Conservation (phyloP, 2,888 invertebrate genomes). For the Drosophila robusta region DNA sequence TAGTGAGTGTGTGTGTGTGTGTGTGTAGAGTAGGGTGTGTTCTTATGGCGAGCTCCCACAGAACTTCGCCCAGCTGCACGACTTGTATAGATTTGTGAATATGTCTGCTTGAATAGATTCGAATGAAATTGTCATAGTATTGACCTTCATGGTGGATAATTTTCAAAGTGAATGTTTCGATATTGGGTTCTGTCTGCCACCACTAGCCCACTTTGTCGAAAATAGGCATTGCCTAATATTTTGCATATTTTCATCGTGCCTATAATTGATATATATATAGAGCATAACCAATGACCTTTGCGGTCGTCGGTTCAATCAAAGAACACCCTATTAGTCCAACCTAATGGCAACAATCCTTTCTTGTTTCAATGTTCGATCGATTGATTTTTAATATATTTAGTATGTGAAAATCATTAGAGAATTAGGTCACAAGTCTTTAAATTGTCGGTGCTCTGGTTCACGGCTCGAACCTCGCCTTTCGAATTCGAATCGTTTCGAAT, state of each 20-base stretch:
- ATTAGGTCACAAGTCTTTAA: slow-evolving; percentile 2
- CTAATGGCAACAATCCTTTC: slow-evolving; percentile 14
- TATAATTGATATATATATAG: slow-evolving; percentile 37
- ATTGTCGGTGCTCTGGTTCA: no score
- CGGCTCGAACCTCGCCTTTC: no score
- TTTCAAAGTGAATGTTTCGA: slow-evolving; percentile 64
- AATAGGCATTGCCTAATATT: slow-evolving; percentile 44
- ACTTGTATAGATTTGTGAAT: slow-evolving; percentile 15
- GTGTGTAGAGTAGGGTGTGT: slow-evolving; percentile 46
- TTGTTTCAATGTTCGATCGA: slow-evolving; percentile 10
- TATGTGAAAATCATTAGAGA: not conserved
- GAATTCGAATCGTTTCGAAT: no score
- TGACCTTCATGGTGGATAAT: slow-evolving; percentile 71
- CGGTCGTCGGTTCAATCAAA: slow-evolving; percentile 21
- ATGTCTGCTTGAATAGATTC: slow-evolving; percentile 35
- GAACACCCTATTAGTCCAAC: slow-evolving; percentile 7
- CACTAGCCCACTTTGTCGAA: slow-evolving; percentile 19
- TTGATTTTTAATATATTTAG: slow-evolving; percentile 4
- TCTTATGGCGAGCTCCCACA: slow-evolving; percentile 37
- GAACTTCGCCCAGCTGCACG: slow-evolving; percentile 52
- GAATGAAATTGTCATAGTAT: slow-evolving; percentile 54
- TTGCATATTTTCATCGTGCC: slow-evolving; percentile 15
- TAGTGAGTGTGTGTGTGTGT: not conserved
- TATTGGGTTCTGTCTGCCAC: slow-evolving; percentile 32
- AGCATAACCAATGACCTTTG: slow-evolving; percentile 59